Conservation (phyloP, 2,797 vertebrate species). For the Eulemur rubriventer region DNA sequence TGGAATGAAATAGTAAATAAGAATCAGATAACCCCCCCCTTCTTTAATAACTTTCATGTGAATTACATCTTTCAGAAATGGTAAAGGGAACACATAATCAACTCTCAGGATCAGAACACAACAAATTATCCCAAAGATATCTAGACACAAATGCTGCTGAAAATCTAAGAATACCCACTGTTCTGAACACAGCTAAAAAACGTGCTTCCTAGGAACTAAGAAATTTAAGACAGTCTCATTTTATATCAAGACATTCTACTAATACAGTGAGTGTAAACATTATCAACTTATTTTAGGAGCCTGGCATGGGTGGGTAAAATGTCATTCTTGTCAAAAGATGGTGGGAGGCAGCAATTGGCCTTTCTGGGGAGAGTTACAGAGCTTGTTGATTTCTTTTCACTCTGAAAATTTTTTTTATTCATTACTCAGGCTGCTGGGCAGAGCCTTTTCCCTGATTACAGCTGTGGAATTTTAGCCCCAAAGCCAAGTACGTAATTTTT, state of each 20-base stretch:
- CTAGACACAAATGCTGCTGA: neutral
- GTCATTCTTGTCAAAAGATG: constrained; percentile 52
- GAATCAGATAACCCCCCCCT: neutral
- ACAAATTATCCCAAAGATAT: constrained; percentile 61
- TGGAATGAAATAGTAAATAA: constrained; percentile 40
- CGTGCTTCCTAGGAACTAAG: constrained; percentile 24
- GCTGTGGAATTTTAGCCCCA: constrained; percentile 37
- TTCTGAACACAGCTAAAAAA: constrained; percentile 37
- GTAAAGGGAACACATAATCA: constrained; percentile 50
- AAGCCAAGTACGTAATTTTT: constrained; percentile 9
- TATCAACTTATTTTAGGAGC: constrained; percentile 57
- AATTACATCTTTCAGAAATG: constrained; percentile 59
- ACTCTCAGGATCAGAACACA: constrained; percentile 61
- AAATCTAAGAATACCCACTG: constrained; percentile 71
- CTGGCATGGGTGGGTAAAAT: neutral
- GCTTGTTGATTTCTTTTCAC: constrained; percentile 53
- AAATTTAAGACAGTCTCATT: constrained; percentile 17
- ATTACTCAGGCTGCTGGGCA: constrained; percentile 25
- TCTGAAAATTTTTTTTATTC: constrained; percentile 62
- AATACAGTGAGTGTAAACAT: constrained; percentile 39
- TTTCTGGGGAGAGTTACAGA: constrained; percentile 36
- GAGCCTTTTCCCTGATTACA: constrained; percentile 49
- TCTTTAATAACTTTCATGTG: constrained; percentile 45
- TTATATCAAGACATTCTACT: constrained; percentile 47
- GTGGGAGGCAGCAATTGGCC: neutral